Evolutionary conservation across 2,113 vertebrate genomes (phyloP), one percentile per base, ranked within the genome.

Genomic region (Dicrurus megarhynchus): DNA sequence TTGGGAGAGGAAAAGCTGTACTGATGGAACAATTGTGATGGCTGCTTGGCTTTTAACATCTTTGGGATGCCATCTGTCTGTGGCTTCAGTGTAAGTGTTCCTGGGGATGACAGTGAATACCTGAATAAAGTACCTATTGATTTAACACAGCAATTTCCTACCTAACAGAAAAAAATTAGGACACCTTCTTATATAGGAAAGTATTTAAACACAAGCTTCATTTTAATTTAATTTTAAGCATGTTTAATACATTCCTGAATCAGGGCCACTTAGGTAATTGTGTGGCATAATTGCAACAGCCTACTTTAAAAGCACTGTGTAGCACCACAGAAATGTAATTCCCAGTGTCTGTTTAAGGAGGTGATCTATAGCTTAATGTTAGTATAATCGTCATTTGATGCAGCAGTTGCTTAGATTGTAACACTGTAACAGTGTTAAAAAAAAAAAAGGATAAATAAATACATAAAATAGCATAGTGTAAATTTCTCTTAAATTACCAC

Each of bases 401-500:
- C 61, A 83, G 64, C 89, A 80, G 69, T 97, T 93, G 71, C 33
- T 88, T 80, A 84, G 80, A 84, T 71, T 93, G 86, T 81, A 96
- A 80, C 86, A 84, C 82, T 91, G 57, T 87, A 91, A 76, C 42
- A 90, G 42, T 33, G 39, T 52, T 84, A 78, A 41, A 44, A 91
- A 89, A 71, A 88, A 94, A 85, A 84, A 94, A 39, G 33, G 33
- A 96, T n/a, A 97, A 95, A 97, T 75, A 97, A 97, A 98, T 91
- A 95, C 90, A 92, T 96, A 98, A 97, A 97, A 95, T 90, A 91
- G 42, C 64, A 83, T 68, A 93, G 82, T 89, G 75, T 95, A 97
- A 97, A 95, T 97, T 97, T 97, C 56, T 93, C 90, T 96, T 95
- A 97, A 98, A 96, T 96, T 96, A 94, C 84, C 41, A 77, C 65